These are phyloP conservation scores for Steinernema feltiae DNA, from an alignment of 1,140 invertebrate genomes.

Conservation along the genomic window DNA sequence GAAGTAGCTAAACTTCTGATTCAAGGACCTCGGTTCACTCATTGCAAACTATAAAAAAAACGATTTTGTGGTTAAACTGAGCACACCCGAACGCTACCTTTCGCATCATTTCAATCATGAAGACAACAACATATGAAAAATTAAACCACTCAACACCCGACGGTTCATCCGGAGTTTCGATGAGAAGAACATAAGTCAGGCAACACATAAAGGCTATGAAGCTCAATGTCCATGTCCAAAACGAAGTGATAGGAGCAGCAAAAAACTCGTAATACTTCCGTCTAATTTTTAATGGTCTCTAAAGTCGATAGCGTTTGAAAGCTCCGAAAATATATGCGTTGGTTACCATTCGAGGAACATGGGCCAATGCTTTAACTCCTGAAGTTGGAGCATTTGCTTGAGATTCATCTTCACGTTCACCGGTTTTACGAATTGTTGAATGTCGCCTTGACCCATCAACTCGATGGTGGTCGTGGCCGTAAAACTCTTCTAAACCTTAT, in stretches of 20 bases:
- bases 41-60: constrained; percentile 40
- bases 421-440: not conserved
- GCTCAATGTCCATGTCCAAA: constrained; percentile 94
- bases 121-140: constrained; percentile 49
- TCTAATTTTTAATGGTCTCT: constrained; percentile 26
- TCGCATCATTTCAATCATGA: constrained; percentile 48
- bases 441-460: constrained; percentile 4
- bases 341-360: not conserved
- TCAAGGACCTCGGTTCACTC: constrained; percentile 46
- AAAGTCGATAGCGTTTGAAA: not conserved
- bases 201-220: constrained; percentile 83
- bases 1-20: constrained; percentile 48
- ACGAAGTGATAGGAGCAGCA: constrained; percentile 92
- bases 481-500: not conserved
- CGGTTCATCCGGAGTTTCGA: constrained; percentile 48
- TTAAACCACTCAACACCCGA: constrained; percentile 44
- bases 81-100: constrained; percentile 36
- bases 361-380: constrained; percentile 10
- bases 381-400: not conserved
- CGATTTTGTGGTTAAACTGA: not conserved
- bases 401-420: not conserved
- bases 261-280: constrained; percentile 67
- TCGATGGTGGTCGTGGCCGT: not conserved
- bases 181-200: constrained; percentile 81
- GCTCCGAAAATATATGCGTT: not conserved